Conservation (phyloP, 2,888 invertebrate species). For the Chironomus tentans region DNA sequence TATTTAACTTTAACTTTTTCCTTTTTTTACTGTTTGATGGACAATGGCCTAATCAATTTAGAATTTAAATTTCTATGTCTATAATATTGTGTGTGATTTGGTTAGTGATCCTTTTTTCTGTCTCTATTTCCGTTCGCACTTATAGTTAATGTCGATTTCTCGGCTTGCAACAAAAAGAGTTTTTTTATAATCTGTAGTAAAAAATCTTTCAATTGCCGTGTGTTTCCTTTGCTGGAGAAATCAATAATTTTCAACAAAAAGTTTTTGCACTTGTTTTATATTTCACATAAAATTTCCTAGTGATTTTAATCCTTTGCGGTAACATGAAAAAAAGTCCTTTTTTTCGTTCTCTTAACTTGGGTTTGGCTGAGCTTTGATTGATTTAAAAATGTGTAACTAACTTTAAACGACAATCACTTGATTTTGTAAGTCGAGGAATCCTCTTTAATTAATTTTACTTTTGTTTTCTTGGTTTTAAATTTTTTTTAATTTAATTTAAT, state of each 20-base stretch:
- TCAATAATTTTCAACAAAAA: conserved; percentile 21
- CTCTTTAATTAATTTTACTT: too few relatives aligned
- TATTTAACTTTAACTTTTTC: too few relatives aligned
- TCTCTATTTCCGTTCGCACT: background rate
- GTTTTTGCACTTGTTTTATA: conserved; percentile 15
- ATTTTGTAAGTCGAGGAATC: background rate
- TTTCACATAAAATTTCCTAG: conserved; percentile 11
- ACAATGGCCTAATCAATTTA: conserved; percentile 22
- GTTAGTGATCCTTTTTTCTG: background rate
- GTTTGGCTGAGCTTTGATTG: conserved; percentile 7
- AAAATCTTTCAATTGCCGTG: conserved; percentile 16
- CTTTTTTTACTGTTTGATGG: background rate
- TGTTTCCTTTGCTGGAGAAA: background rate
- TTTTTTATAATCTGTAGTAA: conserved; percentile 14
- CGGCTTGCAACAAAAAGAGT: background rate
- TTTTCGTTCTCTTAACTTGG: background rate
- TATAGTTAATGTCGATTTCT: background rate
- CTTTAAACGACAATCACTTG: conserved; percentile 1
- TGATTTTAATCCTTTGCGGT: conserved; percentile 9
- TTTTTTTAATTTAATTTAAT: background rate
- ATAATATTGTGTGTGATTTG: background rate
- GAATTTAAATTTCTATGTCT: conserved; percentile 4
- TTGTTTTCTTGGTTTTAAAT: background rate
- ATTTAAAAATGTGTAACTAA: background rate
- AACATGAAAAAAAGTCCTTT: conserved; percentile 1